Percentiles rank a stretch among this genome's conserved stretches.
phyloP scores from a whole-genome alignment of 1,140 invertebrate species.

The Trachymyrmex cornetzi region DNA sequence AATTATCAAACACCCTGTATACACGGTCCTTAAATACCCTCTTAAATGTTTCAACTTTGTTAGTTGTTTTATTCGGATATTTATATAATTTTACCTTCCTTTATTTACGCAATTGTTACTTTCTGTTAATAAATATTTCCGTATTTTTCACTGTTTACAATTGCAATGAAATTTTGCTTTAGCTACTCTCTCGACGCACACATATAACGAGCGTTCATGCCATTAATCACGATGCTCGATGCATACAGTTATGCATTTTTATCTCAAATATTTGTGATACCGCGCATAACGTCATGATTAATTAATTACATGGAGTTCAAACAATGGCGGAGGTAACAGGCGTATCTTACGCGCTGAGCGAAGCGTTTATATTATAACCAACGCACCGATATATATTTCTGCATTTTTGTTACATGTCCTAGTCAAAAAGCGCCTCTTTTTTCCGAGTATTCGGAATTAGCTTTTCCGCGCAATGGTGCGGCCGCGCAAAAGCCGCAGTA shows the following conservation, averaged over 20 bases:
- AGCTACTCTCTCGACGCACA: background rate
- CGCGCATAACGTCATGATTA: slow-evolving; percentile 58
- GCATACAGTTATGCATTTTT: slow-evolving; percentile 58
- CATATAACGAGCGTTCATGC: slow-evolving; percentile 20
- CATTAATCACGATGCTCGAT: slow-evolving; percentile 61
- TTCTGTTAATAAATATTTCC: slow-evolving; percentile 28
- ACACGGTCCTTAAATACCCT: background rate
- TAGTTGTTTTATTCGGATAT: background rate
- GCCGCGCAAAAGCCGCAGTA: slow-evolving; percentile 26
- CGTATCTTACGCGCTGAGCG: slow-evolving; percentile 32
- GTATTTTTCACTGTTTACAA: slow-evolving; percentile 46
- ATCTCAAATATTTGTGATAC: slow-evolving; percentile 61
- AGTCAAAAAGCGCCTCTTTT: slow-evolving; percentile 28
- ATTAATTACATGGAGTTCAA: slow-evolving; percentile 61
- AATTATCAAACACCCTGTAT: too few species aligned
- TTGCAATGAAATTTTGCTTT: slow-evolving; percentile 41
- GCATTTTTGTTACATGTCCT: slow-evolving; percentile 39
- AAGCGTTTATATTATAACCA: slow-evolving; percentile 24
- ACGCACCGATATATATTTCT: slow-evolving; percentile 40
- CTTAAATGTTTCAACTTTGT: slow-evolving; percentile 22
- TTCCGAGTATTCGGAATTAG: slow-evolving; percentile 31
- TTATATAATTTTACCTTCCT: background rate
- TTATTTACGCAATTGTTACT: slow-evolving; percentile 10
- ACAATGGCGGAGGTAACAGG: slow-evolving; percentile 36
- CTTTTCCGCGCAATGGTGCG: slow-evolving; percentile 32